phyloP scores from a whole-genome alignment of 2,888 invertebrate species.

The Strigamia maritima region DNA sequence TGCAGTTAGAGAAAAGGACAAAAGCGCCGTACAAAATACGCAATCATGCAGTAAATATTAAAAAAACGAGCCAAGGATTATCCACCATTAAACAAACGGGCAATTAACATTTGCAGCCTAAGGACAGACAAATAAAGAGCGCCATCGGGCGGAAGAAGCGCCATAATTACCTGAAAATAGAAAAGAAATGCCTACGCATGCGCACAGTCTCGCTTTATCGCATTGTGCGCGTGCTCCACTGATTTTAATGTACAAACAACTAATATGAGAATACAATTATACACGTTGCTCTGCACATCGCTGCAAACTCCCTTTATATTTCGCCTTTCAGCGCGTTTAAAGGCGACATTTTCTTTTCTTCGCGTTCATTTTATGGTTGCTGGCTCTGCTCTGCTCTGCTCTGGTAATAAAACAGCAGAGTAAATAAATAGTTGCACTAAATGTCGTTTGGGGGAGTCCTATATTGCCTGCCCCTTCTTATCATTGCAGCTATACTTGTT shows the following conservation, averaged over 20 bases:
- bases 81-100: conserved; percentile 19
- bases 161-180: conserved; percentile 19
- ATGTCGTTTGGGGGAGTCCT: too few species aligned
- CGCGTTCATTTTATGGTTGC: too few species aligned
- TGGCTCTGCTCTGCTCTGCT: too few species aligned
- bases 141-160: conserved; percentile 16
- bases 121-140: conserved; percentile 7
- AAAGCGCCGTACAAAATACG: background rate
- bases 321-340: background rate
- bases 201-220: background rate
- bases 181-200: conserved; percentile 1
- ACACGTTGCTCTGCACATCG: background rate
- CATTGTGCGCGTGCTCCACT: background rate
- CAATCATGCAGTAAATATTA: background rate
- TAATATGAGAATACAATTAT: background rate
- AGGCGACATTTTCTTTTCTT: too few species aligned
- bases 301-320: background rate
- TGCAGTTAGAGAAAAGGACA: background rate
- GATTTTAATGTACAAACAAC: background rate
- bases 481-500: too few species aligned
- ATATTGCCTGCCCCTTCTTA: too few species aligned
- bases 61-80: background rate
- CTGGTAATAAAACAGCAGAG: too few species aligned
- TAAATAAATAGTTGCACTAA: too few species aligned
- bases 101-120: conserved; percentile 9